Evolutionary conservation across 2,113 vertebrate genomes (phyloP).

Genomic region (Crotalus tigris): DNA sequence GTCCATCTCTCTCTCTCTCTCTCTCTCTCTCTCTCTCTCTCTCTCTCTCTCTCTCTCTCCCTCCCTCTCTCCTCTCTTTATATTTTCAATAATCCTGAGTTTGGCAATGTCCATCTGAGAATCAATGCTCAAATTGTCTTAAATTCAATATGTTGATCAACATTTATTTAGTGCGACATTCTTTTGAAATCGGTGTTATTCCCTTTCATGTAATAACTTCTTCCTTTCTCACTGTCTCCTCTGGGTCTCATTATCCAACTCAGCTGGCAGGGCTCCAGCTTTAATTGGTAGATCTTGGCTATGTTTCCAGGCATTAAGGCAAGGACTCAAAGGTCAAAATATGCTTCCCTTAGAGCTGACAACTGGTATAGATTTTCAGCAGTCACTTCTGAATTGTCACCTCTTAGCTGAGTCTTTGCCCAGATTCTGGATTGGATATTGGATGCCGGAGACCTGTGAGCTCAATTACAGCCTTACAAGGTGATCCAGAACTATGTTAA

Average conservation of each 20-base stretch:
- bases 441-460: background rate
- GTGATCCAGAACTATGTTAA: background rate
- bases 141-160: constrained; percentile 7
- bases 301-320: background rate
- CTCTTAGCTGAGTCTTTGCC: constrained; percentile 19
- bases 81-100: background rate
- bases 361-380: constrained; percentile 23
- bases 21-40: background rate
- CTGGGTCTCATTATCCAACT: constrained; percentile 17
- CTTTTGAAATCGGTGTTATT: background rate
- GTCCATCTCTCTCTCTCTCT: background rate
- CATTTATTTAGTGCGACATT: constrained; percentile 1
- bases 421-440: constrained; percentile 2
- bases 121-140: background rate
- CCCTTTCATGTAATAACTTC: constrained; percentile 7
- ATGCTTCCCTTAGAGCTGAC: constrained; percentile 5
- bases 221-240: constrained; percentile 22
- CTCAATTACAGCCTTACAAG: background rate
- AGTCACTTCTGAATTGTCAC: constrained; percentile 10
- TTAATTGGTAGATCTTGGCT: constrained; percentile 24
- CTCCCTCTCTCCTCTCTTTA: background rate
- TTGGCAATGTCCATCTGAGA: background rate
- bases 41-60: no score
- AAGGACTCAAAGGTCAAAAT: constrained; percentile 24
- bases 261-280: constrained; percentile 12